Evolutionary conservation across 2,797 vertebrate species (phyloP).

Genomic region (Lepidocolaptes lacrymiger): DNA sequence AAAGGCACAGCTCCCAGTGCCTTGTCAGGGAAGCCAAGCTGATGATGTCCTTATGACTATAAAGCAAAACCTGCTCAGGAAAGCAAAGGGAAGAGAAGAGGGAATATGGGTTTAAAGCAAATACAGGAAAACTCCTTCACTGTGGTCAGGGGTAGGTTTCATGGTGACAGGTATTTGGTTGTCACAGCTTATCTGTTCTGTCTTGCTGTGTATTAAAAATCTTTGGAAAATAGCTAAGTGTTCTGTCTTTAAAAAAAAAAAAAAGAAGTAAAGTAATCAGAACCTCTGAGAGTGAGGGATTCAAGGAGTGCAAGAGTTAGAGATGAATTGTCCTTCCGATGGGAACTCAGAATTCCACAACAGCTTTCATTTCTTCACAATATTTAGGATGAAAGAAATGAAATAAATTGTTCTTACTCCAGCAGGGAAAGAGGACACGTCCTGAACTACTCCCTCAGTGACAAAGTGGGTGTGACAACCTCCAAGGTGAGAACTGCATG

Average conservation of each 20-base stretch:
- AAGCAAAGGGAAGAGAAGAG: background rate
- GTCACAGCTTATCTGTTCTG: background rate
- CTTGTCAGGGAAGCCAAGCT: background rate
- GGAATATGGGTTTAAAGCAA: background rate
- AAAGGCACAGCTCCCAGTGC: background rate
- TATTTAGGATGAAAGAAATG: background rate
- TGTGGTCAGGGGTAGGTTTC: background rate
- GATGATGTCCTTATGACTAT: background rate
- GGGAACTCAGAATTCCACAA: background rate
- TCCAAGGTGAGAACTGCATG: background rate
- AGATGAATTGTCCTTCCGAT: background rate
- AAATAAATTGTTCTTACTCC: background rate
- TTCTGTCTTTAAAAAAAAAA: background rate
- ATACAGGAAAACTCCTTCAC: background rate
- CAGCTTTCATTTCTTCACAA: background rate
- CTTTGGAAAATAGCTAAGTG: background rate
- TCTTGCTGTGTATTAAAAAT: background rate
- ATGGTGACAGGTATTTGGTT: background rate
- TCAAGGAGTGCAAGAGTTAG: background rate
- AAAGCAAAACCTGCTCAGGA: background rate
- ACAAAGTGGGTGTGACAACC: background rate
- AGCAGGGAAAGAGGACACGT: background rate
- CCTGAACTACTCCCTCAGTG: background rate
- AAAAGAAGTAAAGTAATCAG: background rate
- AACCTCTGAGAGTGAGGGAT: background rate